phyloP scores from a whole-genome alignment of 1,140 invertebrate species.

The Drosophila sturtevanti region DNA sequence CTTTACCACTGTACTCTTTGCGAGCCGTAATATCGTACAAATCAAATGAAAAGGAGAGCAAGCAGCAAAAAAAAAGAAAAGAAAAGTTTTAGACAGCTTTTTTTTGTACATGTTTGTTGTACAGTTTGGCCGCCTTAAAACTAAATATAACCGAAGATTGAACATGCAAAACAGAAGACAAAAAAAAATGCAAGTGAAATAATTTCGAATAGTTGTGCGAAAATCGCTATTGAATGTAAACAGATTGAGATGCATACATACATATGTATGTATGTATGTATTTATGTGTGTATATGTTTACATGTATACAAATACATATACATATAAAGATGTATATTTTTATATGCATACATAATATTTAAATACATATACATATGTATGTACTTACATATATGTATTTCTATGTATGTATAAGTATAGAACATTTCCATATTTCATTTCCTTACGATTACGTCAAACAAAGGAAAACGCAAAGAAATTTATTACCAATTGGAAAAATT shows the following conservation, averaged over 20 bases:
- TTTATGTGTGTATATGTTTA: no score
- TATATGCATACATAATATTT: not conserved
- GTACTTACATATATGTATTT: not conserved
- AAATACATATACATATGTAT: not conserved
- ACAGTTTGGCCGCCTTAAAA: slow-evolving; percentile 9
- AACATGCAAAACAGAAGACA: slow-evolving; percentile 15
- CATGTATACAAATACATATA: no score
- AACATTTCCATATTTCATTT: slow-evolving; percentile 34
- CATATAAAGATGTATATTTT: not conserved
- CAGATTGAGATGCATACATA: not conserved
- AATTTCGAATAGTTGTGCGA: slow-evolving; percentile 6
- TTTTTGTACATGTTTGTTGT: not conserved
- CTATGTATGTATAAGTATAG: not conserved
- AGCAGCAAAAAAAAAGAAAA: not conserved
- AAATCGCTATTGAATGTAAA: not conserved
- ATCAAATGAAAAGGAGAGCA: slow-evolving; percentile 15
- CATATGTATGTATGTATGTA: not conserved
- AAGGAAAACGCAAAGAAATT: slow-evolving; percentile 11
- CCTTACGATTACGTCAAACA: slow-evolving; percentile 53
- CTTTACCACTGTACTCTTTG: slow-evolving; percentile 2
- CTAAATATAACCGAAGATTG: slow-evolving; percentile 4
- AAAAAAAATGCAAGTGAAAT: slow-evolving; percentile 1
- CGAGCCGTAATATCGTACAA: slow-evolving; percentile 27
- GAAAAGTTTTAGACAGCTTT: not conserved
- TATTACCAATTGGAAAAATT: slow-evolving; percentile 31